Base-by-base conservation (phyloP, 2,797 vertebrate species). In the Loris lydekkerianus region DNA sequence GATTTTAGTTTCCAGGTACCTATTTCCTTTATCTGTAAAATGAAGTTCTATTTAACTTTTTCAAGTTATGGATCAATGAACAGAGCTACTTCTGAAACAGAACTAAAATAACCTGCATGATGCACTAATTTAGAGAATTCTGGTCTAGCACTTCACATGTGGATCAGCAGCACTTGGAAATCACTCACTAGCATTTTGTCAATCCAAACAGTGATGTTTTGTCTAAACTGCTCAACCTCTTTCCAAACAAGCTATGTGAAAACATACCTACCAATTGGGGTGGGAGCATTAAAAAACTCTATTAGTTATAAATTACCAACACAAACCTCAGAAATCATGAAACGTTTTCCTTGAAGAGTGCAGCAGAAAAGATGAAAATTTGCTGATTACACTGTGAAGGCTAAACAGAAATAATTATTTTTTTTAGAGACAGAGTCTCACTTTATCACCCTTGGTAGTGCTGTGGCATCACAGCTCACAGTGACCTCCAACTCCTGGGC, bases 401-500 rank as follows among this genome's bases (percentile, higher is more conserved):
- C 31, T 91, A 94, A 63, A 10, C 18, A 67, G 46, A 93, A 21
- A 81, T 77, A 94, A 93, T 73, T 75, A 87, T 2, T 93, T 49
- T 49, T 49, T 49, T 49, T 14, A 49, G 49, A 49, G 49, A 49
- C 13, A 49, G 10, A 49, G 49, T 49, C 13, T 49, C 1, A 14
- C 49, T 49, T 49, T 49, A 49, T 49, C 49, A 49, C 49, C 13
- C 49, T 49, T 3, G 2, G 49, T 49, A 49, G 49, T 49, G 49
- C 49, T 49, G 49, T 49, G 49, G 13, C 49, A 49, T 49, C 49
- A 49, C 49, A 49, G 13, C 49, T 49, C 49, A 49, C 49, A 49
- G 49, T 11, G 13, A 49, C 49, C 13, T 49, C 49, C 49, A 49
- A 49, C 13, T 49, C 13, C 49, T 49, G 13, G 49, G 49, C 13